Percentiles rank a stretch among this genome's conserved stretches.
Evolutionary conservation across 2,888 invertebrate species (phyloP).

Genomic region (Hyles lineata): DNA sequence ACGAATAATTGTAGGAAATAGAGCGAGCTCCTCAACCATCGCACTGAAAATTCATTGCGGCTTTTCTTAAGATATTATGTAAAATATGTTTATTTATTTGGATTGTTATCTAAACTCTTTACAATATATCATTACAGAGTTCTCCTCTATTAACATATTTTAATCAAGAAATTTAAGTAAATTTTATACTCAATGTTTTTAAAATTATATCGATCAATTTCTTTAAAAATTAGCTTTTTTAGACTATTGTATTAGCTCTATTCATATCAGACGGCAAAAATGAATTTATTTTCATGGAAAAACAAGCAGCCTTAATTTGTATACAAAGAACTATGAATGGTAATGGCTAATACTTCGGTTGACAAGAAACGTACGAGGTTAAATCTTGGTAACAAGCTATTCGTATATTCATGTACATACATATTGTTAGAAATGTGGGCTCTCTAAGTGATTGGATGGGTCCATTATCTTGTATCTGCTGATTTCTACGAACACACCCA

Average conservation of each 20-base stretch:
- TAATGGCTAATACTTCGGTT: neutral
- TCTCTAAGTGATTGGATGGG: slow-evolving; percentile 76
- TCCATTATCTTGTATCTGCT: slow-evolving; percentile 71
- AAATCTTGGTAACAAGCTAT: slow-evolving; percentile 7
- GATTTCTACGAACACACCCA: slow-evolving; percentile 61
- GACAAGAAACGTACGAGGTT: slow-evolving; percentile 8
- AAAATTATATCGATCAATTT: no score
- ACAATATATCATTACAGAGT: no score
- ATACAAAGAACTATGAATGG: slow-evolving; percentile 3
- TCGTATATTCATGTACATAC: slow-evolving; percentile 12
- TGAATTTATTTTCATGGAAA: neutral
- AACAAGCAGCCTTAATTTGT: neutral
- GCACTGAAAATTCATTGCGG: slow-evolving; percentile 39
- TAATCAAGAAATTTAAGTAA: no score
- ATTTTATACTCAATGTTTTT: no score
- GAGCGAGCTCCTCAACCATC: slow-evolving; percentile 42
- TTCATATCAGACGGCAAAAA: neutral
- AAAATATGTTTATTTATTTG: neutral
- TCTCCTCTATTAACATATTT: no score
- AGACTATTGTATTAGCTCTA: no score
- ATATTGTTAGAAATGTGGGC: slow-evolving; percentile 58
- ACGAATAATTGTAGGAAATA: slow-evolving; percentile 71
- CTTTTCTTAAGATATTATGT: slow-evolving; percentile 30
- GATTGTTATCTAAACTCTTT: neutral
- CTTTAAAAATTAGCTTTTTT: no score